Conservation (phyloP, 2,797 vertebrate genomes). For the Artibeus lituratus region DNA sequence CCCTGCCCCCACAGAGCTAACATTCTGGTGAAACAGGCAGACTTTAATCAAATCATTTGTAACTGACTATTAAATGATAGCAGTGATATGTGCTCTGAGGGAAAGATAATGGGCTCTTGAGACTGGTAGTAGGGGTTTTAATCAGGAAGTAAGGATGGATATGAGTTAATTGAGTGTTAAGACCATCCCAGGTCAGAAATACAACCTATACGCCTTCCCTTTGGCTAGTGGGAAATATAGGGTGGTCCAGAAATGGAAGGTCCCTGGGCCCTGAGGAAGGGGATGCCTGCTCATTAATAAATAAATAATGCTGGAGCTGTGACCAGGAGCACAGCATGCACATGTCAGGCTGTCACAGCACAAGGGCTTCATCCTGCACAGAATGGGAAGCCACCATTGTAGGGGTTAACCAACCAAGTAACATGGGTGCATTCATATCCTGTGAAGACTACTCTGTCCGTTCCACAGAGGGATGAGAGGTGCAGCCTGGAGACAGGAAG, state of each 20-base stretch:
- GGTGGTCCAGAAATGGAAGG: neutral
- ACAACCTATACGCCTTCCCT: neutral
- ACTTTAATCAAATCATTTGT: neutral
- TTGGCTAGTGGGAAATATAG: neutral
- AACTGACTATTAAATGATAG: neutral
- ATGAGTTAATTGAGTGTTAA: neutral
- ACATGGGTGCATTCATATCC: accelerated
- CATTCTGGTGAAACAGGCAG: neutral
- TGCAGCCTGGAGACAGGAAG: neutral
- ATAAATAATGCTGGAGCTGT: neutral
- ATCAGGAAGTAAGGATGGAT: neutral
- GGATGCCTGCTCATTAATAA: neutral
- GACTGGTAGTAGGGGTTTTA: neutral
- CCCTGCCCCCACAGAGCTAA: neutral
- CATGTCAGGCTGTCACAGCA: neutral
- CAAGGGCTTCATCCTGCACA: neutral
- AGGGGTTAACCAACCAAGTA: neutral
- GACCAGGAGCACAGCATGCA: accelerated
- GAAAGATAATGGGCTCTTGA: neutral
- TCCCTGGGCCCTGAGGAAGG: neutral
- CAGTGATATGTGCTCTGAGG: neutral
- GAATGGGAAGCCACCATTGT: neutral
- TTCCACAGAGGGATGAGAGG: accelerated
- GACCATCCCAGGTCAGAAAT: neutral
- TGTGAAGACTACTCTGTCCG: neutral